These are phyloP conservation scores for Lapara coniferarum DNA, from an alignment of 2,888 invertebrate genomes.

Conservation along the genomic window DNA sequence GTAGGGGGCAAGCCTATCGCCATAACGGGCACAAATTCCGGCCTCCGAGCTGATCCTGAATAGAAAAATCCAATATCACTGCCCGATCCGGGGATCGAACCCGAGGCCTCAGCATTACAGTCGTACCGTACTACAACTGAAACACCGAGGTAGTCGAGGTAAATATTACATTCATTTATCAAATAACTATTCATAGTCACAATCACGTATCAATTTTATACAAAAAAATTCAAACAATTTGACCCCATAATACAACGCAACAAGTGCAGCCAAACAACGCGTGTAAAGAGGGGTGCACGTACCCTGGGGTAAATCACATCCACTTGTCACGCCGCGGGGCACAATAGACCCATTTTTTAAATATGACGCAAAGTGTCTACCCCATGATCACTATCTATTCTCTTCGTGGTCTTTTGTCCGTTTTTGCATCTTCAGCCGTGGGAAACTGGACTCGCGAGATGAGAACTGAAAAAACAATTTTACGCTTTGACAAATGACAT, in stretches of 20 bases:
- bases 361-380: constrained; percentile 65
- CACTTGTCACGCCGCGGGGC: constrained; percentile 73
- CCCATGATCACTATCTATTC: constrained; percentile 46
- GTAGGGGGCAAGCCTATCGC: no score
- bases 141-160: no score
- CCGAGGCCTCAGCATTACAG: no score
- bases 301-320: constrained; percentile 52
- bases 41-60: no score
- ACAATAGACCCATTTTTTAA: constrained; percentile 60
- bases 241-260: constrained; percentile 35
- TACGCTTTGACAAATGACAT: constrained; percentile 30
- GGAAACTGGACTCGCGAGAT: constrained; percentile 48
- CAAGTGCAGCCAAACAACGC: constrained; percentile 68
- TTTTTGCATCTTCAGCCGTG: constrained; percentile 66
- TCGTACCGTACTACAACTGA: no score
- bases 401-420: constrained; percentile 48
- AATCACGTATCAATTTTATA: background rate
- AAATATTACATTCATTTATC: background rate
- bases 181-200: background rate
- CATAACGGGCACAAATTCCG: no score
- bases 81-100: no score
- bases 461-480: constrained; percentile 41
- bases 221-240: constrained; percentile 19
- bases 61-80: no score
- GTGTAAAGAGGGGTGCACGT: constrained; percentile 49